These are phyloP conservation scores for Monopis laevigella DNA, from an alignment of 2,888 invertebrate species.

Conservation along the genomic window DNA sequence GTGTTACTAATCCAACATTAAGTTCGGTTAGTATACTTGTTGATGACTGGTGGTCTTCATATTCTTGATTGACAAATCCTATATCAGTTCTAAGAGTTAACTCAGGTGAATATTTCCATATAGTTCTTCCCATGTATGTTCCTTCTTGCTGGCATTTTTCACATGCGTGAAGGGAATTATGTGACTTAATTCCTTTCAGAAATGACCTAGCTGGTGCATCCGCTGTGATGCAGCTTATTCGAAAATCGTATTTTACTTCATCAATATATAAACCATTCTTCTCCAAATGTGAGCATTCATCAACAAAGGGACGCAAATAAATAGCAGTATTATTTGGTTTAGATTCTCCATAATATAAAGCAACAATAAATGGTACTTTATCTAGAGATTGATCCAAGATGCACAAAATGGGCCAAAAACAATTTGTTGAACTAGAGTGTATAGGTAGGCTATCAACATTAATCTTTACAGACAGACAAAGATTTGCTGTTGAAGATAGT, in stretches of 20 bases:
- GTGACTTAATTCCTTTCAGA: constrained; percentile 17
- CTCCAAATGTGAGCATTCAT: constrained; percentile 12
- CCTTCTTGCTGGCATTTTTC: constrained; percentile 16
- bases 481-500: not conserved
- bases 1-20: constrained; percentile 16
- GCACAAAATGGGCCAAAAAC: constrained; percentile 18
- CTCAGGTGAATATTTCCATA: constrained; percentile 8
- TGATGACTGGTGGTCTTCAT: constrained; percentile 16
- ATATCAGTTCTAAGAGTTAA: constrained; percentile 15
- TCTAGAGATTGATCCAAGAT: constrained; percentile 14
- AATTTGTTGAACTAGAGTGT: constrained; percentile 15
- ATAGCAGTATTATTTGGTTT: constrained; percentile 11
- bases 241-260: constrained; percentile 10
- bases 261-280: constrained; percentile 12
- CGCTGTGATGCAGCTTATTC: constrained; percentile 12
- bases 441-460: no score
- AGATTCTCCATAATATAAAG: constrained; percentile 11
- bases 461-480: constrained; percentile 12
- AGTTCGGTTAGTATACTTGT: constrained; percentile 17
- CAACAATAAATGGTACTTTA: constrained; percentile 14
- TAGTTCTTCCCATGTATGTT: constrained; percentile 10
- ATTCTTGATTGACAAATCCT: constrained; percentile 14
- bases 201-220: constrained; percentile 14
- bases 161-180: constrained; percentile 16
- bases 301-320: constrained; percentile 13